Conservation (phyloP, 2,888 invertebrate genomes). For the Epinotia demarniana region DNA sequence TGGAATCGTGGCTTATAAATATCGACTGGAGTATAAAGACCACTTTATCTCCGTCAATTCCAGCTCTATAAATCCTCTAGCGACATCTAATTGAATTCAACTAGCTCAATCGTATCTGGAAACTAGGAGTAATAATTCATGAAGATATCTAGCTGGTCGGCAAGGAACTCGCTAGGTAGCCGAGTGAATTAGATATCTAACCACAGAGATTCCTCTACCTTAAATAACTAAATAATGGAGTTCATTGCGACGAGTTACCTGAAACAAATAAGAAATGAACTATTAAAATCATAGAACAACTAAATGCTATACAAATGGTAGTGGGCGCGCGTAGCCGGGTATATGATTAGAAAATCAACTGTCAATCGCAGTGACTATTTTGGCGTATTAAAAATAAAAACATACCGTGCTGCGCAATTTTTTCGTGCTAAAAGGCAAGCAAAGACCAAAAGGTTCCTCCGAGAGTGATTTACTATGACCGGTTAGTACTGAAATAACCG, state of each 20-base stretch:
- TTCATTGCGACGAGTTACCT: background rate
- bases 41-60: background rate
- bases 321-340: too few relatives aligned
- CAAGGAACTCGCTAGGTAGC: conserved; percentile 1
- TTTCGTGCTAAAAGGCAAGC: too few relatives aligned
- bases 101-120: background rate
- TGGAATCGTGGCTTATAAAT: background rate
- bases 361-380: too few relatives aligned
- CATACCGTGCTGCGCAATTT: too few relatives aligned
- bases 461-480: too few relatives aligned
- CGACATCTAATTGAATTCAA: background rate
- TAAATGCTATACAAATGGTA: too few relatives aligned
- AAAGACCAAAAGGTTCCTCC: too few relatives aligned
- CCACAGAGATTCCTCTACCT: background rate
- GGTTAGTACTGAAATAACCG: too few relatives aligned
- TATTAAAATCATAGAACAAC: background rate
- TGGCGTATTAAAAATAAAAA: too few relatives aligned
- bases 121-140: conserved; percentile 15
- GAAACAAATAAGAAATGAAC: background rate
- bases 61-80: conserved; percentile 9
- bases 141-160: background rate
- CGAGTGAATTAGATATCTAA: background rate
- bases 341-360: too few relatives aligned
- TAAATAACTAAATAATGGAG: background rate
- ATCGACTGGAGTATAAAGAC: background rate